Conservation (phyloP, 2,113 vertebrate genomes). For the Aldabrachelys gigantea region DNA sequence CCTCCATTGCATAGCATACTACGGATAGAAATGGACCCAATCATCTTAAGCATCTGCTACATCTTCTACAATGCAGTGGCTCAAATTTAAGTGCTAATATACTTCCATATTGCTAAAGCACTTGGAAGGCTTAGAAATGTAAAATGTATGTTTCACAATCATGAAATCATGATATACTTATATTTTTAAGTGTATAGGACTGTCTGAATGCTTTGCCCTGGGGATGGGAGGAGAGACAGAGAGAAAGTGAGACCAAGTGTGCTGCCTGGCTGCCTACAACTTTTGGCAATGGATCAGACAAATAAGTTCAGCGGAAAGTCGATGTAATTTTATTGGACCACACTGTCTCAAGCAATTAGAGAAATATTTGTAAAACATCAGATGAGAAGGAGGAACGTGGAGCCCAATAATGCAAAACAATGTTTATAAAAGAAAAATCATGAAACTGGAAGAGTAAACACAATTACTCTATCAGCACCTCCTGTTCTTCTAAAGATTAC, state of each 20-base stretch:
- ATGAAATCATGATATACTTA: not conserved
- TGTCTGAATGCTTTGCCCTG: constrained; percentile 34
- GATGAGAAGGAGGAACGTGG: constrained; percentile 79
- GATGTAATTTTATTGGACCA: constrained; percentile 85
- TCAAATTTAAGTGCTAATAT: not conserved
- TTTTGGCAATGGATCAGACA: constrained; percentile 82
- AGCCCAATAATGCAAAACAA: constrained; percentile 81
- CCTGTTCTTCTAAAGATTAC: constrained; percentile 75
- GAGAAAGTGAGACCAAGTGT: constrained; percentile 78
- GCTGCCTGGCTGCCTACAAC: constrained; percentile 77
- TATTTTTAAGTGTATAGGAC: constrained; percentile 21
- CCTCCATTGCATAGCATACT: not conserved
- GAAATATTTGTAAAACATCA: constrained; percentile 87
- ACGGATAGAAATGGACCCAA: not conserved
- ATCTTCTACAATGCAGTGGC: not conserved
- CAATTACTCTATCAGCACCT: constrained; percentile 83
- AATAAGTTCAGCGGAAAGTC: constrained; percentile 81
- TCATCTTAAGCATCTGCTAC: constrained; percentile 21
- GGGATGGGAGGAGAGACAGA: constrained; percentile 45
- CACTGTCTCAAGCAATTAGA: constrained; percentile 86
- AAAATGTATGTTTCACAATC: not conserved
- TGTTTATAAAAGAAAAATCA: constrained; percentile 80
- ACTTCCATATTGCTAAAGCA: not conserved
- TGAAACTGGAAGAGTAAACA: constrained; percentile 81
- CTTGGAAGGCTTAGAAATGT: constrained; percentile 8